Percentiles rank a stretch among this genome's conserved stretches.
These are phyloP conservation scores for Drosophila ustulata DNA, from an alignment of 2,888 invertebrate species.

Conservation along the genomic window DNA sequence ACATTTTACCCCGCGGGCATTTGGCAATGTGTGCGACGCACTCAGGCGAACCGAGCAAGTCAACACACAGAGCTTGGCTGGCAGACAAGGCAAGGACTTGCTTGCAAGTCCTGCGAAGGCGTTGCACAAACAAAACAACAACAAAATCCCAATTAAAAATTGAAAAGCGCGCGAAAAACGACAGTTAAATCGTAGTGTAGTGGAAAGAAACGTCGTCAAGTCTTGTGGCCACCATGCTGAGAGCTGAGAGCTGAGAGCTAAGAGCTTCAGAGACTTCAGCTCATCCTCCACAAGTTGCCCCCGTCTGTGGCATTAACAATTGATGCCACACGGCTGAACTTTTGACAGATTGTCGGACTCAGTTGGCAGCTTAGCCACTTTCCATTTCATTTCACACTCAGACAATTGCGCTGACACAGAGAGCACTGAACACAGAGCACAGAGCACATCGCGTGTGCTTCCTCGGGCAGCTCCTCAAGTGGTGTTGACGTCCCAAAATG, in stretches of 20 bases:
- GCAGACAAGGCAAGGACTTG: conserved; percentile 33
- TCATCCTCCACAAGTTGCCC: conserved; percentile 40
- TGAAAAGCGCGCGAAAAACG: conserved; percentile 76
- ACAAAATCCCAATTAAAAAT: conserved; percentile 78
- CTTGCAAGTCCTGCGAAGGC: conserved; percentile 49
- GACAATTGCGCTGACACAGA: conserved; percentile 18
- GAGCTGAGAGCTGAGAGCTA: conserved; percentile 34
- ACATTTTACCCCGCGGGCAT: conserved; percentile 49
- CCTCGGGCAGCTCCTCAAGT: conserved; percentile 36
- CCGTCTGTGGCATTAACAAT: conserved; percentile 75
- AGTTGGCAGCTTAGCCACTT: conserved; percentile 60
- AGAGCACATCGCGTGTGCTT: conserved; percentile 12
- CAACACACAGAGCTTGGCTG: conserved; percentile 36
- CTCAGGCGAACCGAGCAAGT: conserved; percentile 51
- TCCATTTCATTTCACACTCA: conserved; percentile 56
- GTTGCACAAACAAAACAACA: conserved; percentile 49
- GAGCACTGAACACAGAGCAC: background rate
- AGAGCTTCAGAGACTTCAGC: conserved; percentile 13
- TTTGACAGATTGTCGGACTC: conserved; percentile 64
- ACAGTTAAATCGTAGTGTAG: conserved; percentile 60
- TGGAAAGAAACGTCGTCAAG: conserved; percentile 40
- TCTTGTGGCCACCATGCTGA: conserved; percentile 55
- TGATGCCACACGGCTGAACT: conserved; percentile 66
- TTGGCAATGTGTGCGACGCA: conserved; percentile 32
- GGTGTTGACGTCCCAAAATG: conserved; percentile 32